phyloP scores from a whole-genome alignment of 2,888 invertebrate genomes.

The Mimas tiliae region DNA sequence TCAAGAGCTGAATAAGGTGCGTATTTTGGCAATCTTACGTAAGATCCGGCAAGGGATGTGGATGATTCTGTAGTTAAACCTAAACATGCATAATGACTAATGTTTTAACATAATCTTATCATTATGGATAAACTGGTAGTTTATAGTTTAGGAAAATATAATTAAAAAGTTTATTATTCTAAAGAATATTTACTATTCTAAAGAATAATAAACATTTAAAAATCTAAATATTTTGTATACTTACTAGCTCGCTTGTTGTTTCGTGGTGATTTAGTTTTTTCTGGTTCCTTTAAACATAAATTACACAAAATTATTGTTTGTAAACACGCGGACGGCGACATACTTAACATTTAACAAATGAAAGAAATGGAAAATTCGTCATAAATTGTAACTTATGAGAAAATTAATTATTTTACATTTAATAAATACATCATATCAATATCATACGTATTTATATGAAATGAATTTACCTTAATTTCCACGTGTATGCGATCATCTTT shows the following conservation, averaged over 20 bases:
- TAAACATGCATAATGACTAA: conserved; percentile 29
- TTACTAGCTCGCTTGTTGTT: conserved; percentile 2
- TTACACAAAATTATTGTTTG: background rate
- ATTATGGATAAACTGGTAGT: background rate
- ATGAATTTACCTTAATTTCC: background rate
- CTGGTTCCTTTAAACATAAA: background rate
- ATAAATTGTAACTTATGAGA: no score
- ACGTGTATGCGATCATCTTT: background rate
- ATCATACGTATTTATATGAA: background rate
- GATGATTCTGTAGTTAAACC: conserved; percentile 53
- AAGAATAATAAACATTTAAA: background rate
- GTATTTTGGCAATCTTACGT: conserved; percentile 44
- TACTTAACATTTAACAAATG: background rate
- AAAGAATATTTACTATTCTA: no score
- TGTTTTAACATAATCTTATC: background rate
- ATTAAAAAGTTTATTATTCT: no score
- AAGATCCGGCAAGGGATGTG: conserved; percentile 59
- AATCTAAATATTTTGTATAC: background rate
- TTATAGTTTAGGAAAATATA: no score
- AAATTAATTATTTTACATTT: no score
- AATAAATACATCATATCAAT: no score
- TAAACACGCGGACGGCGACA: no score
- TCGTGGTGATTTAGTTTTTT: background rate
- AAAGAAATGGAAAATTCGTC: no score
- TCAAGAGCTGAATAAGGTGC: conserved; percentile 51